Conservation (phyloP, 2,888 invertebrate species). For the Lasioglossum calceatum region DNA sequence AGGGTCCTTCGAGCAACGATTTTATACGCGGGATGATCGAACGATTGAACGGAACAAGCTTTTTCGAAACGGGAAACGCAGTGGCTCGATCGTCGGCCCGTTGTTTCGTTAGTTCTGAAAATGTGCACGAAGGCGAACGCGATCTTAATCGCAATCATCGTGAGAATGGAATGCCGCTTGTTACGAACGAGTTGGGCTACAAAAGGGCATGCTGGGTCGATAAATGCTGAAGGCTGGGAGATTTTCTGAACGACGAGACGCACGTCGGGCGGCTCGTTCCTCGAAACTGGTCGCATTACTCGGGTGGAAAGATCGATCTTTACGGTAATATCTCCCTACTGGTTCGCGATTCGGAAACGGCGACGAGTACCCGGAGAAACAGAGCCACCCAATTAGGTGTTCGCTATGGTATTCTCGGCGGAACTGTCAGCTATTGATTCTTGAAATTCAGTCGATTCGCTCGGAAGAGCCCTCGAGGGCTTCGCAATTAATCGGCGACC, state of each 20-base stretch:
- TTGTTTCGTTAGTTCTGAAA: conserved; percentile 33
- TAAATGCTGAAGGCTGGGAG: conserved; percentile 67
- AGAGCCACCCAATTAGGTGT: conserved; percentile 2
- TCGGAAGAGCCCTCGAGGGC: neutral
- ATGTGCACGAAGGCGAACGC: conserved; percentile 35
- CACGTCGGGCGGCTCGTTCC: conserved; percentile 29
- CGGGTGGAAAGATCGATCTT: conserved; percentile 21
- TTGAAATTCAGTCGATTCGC: neutral
- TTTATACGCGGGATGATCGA: neutral
- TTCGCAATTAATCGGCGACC: conserved; percentile 2
- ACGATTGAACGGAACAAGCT: neutral
- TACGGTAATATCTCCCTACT: conserved; percentile 14
- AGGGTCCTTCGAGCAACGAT: neutral
- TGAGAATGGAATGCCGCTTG: conserved; percentile 72
- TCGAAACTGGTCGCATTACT: conserved; percentile 42
- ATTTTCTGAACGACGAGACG: conserved; percentile 65
- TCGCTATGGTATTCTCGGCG: conserved; percentile 8
- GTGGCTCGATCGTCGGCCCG: neutral
- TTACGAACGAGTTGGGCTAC: conserved; percentile 70
- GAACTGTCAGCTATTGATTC: neutral
- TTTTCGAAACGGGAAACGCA: conserved; percentile 3
- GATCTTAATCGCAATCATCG: conserved; percentile 68
- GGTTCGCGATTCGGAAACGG: conserved; percentile 23
- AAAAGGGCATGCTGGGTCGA: conserved; percentile 71
- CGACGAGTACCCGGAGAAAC: conserved; percentile 8